Percentiles rank a stretch among this genome's conserved stretches.
These are phyloP conservation scores for Harpagifer antarcticus DNA, from an alignment of 2,797 vertebrate genomes.

Conservation along the genomic window DNA sequence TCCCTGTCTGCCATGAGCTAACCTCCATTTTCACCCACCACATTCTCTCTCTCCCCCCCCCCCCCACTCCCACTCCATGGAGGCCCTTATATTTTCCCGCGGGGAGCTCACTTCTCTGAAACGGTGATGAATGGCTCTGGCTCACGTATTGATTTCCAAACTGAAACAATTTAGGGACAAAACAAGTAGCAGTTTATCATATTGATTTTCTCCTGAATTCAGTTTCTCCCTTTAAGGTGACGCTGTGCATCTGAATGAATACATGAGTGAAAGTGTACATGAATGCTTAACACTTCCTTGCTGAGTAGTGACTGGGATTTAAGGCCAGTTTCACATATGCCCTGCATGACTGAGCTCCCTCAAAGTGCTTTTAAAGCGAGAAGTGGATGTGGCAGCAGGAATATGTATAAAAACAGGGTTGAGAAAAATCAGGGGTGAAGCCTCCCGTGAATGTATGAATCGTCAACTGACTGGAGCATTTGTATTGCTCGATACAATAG, in stretches of 20 bases:
- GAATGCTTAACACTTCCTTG: constrained; percentile 65
- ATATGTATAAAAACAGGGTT: constrained; percentile 50
- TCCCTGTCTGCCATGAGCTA: constrained; percentile 47
- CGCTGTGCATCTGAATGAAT: constrained; percentile 76
- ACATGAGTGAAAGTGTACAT: constrained; percentile 67
- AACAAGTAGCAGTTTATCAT: constrained; percentile 91
- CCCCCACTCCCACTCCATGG: constrained; percentile 50
- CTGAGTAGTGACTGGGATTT: constrained; percentile 70
- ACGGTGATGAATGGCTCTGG: constrained; percentile 85
- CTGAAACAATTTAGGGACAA: constrained; percentile 90
- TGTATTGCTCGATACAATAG: constrained; percentile 21
- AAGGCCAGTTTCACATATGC: constrained; percentile 45
- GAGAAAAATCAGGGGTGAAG: constrained; percentile 45
- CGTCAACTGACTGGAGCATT: constrained; percentile 52
- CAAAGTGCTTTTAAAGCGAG: constrained; percentile 64
- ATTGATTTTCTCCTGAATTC: constrained; percentile 87
- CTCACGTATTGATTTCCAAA: constrained; percentile 88
- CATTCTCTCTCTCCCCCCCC: constrained; percentile 43
- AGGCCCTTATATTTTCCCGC: constrained; percentile 81
- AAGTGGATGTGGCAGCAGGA: constrained; percentile 47
- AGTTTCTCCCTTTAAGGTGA: constrained; percentile 85
- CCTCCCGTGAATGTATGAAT: constrained; percentile 28
- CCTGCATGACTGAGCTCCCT: constrained; percentile 54
- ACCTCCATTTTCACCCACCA: constrained; percentile 55
- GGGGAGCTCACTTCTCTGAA: constrained; percentile 78